Evolutionary conservation across 2,113 vertebrate genomes (phyloP).

Genomic region (Embiotoca jacksoni): DNA sequence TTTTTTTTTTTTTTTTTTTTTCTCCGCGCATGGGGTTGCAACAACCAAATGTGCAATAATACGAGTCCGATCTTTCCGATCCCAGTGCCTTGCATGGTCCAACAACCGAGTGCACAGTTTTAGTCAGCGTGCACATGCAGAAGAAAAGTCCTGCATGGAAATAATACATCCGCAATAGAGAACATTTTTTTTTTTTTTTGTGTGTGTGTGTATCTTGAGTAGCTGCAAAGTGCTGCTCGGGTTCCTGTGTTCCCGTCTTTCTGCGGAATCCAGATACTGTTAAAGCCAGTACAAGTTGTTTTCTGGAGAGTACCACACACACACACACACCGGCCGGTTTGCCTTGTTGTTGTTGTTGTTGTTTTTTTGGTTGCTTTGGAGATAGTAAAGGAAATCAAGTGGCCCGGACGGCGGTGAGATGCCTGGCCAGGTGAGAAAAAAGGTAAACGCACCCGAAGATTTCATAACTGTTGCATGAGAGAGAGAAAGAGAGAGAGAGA

Average conservation of each 20-base stretch:
- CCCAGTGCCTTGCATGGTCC: slow-evolving; percentile 74
- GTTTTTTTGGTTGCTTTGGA: slow-evolving; percentile 12
- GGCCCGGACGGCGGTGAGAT: slow-evolving; percentile 33
- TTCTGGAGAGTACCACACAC: slow-evolving; percentile 18
- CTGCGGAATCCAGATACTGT: slow-evolving; percentile 39
- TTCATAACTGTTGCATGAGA: slow-evolving; percentile 71
- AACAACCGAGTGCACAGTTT: slow-evolving; percentile 56
- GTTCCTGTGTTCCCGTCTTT: slow-evolving; percentile 35
- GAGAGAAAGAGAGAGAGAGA: not conserved
- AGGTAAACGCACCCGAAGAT: slow-evolving; percentile 37
- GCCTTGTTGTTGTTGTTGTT: not conserved
- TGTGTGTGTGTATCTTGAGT: not conserved
- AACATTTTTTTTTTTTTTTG: not conserved
- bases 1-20: not conserved
- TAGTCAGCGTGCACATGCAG: slow-evolving; percentile 50
- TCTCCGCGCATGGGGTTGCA: slow-evolving; percentile 53
- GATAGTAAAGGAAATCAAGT: slow-evolving; percentile 24
- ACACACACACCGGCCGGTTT: slow-evolving; percentile 17
- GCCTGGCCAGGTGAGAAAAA: slow-evolving; percentile 45
- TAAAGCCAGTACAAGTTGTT: slow-evolving; percentile 28
- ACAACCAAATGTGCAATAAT: slow-evolving; percentile 74
- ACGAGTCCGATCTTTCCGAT: slow-evolving; percentile 50
- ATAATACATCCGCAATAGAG: slow-evolving; percentile 13
- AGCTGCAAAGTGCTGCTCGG: slow-evolving; percentile 16
- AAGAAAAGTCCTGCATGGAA: slow-evolving; percentile 35